Base-by-base conservation (phyloP, 2,113 vertebrate species). In the Aspidoscelis tigris region DNA sequence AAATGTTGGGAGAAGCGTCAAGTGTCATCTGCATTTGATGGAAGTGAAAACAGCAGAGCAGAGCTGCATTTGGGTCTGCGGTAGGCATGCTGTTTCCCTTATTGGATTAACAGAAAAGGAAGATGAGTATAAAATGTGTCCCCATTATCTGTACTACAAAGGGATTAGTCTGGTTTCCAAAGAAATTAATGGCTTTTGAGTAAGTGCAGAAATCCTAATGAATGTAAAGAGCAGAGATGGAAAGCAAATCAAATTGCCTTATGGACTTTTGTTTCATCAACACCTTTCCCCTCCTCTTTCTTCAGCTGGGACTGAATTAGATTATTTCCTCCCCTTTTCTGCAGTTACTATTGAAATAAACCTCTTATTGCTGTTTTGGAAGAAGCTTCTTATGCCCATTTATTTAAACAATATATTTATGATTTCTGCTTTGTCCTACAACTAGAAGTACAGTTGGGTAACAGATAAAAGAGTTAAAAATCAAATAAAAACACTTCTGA, bases 121-220 rank as follows among this genome's bases (percentile, higher is more conserved):
- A 96, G 93, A 93, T 93, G 91, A 84, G 87, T 91, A 68, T 90
- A 93, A 94, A 95, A 94, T 91, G 89, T 89, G 85, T 91, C 76
- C 83, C 94, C 94, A 96, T 97, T 96, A 96, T 96, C 93, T 93
- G 88, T 87, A 92, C 90, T 96, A 95, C 95, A 96, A 95, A 95
- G 90, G 94, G 92, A 95, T 96, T 94, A 92, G 94, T 91, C 92
- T 93, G 90, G 91, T 83, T 94, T 94, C 93, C 90, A 93, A 90
- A 95, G 90, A 96, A 96, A 95, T 94, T 95, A 96, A 95, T 95
- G 92, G 93, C 92, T 93, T 95, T 94, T 95, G 93, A 95, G 92
- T 94, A 94, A 91, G 81, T 8, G 0, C 90, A 92, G 94, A 95
- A 95, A 94, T 94, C 94, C 94, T 94, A 95, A 95, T 96, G 92